phyloP scores from a whole-genome alignment of 1,140 invertebrate species.

The Ephestia elutella region DNA sequence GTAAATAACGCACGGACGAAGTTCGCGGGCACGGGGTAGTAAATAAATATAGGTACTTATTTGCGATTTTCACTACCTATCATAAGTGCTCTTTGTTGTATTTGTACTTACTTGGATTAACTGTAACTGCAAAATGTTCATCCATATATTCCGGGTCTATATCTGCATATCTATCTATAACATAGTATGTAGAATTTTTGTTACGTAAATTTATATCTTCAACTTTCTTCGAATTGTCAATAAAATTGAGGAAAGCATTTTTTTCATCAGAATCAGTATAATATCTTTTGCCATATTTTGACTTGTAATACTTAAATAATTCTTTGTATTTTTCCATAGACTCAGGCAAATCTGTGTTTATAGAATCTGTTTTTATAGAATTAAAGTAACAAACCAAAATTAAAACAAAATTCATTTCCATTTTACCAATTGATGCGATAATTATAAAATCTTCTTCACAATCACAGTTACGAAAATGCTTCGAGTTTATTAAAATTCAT shows the following conservation, averaged over 20 bases:
- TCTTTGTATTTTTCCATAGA: constrained; percentile 24
- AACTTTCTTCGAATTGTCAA: constrained; percentile 40
- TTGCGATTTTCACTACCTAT: no score
- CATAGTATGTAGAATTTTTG: constrained; percentile 31
- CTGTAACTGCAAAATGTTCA: constrained; percentile 31
- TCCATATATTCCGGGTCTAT: constrained; percentile 31
- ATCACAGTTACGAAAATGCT: background rate
- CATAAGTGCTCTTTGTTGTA: no score
- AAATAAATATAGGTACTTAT: no score
- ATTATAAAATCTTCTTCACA: background rate
- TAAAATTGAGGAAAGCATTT: constrained; percentile 32
- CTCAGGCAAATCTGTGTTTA: constrained; percentile 6
- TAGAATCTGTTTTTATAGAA: background rate
- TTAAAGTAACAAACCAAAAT: background rate
- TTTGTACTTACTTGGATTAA: constrained; percentile 39
- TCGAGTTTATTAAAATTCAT: background rate
- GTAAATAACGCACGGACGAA: no score
- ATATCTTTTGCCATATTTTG: constrained; percentile 43
- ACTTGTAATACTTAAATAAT: constrained; percentile 40
- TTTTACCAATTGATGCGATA: constrained; percentile 2
- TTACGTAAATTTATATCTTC: constrained; percentile 31
- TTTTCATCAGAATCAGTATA: constrained; percentile 27
- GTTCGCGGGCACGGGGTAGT: no score
- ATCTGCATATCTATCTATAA: constrained; percentile 46
- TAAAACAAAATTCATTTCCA: background rate